A percentile compares a stretch with the other conserved stretches of the same genome.
Evolutionary conservation across 2,888 invertebrate genomes (phyloP).

Genomic region (Drosophila subquinaria): DNA sequence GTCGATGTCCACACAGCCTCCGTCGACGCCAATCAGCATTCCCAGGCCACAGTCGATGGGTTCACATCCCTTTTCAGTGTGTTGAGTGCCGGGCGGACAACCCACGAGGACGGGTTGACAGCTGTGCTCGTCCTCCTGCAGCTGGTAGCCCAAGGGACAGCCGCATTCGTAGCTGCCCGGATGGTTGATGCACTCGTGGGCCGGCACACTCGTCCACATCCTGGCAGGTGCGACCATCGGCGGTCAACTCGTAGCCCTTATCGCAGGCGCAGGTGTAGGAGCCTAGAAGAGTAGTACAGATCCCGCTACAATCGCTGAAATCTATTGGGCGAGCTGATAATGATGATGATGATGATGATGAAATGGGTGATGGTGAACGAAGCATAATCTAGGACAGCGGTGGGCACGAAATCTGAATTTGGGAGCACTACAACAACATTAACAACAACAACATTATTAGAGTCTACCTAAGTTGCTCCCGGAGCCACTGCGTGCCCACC

Average conservation of each 20-base stretch:
- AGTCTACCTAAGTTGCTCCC: no score
- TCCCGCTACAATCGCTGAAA: no score
- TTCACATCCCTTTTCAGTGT: slow-evolving; percentile 67
- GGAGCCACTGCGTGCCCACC: no score
- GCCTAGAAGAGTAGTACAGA: slow-evolving; percentile 85
- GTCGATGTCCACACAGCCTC: slow-evolving; percentile 86
- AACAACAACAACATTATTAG: no score
- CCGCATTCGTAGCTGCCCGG: slow-evolving; percentile 87
- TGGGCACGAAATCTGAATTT: no score
- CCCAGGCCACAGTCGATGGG: slow-evolving; percentile 85
- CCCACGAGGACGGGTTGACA: slow-evolving; percentile 78
- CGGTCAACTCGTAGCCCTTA: slow-evolving; percentile 83
- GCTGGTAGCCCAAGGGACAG: slow-evolving; percentile 86
- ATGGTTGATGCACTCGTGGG: slow-evolving; percentile 86
- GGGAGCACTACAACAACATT: no score
- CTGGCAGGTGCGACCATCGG: slow-evolving; percentile 84
- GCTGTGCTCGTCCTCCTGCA: slow-evolving; percentile 78
- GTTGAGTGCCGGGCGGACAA: slow-evolving; percentile 76
- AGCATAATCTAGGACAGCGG: no score
- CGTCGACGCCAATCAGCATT: slow-evolving; percentile 84
- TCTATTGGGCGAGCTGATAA: no score
- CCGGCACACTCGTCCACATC: slow-evolving; percentile 86
- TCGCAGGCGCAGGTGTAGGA: slow-evolving; percentile 86
- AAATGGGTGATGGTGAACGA: no score
- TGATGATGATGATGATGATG: no score